These are phyloP conservation scores for Corythaixoides concolor DNA, from an alignment of 2,113 vertebrate species.

Conservation along the genomic window DNA sequence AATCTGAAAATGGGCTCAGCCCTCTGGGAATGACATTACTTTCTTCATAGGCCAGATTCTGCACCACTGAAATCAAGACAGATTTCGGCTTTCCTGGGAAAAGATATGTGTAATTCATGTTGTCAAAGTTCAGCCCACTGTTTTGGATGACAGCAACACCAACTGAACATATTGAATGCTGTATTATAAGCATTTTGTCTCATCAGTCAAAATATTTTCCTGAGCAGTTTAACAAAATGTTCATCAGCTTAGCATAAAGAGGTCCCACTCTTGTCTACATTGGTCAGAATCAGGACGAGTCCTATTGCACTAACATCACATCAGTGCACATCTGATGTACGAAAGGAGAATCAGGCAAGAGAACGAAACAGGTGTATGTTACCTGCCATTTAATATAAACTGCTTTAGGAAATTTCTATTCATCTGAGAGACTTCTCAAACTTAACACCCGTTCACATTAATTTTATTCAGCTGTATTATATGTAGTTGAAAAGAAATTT, in stretches of 20 bases:
- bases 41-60: neutral
- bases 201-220: conserved; percentile 34
- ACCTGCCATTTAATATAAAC: conserved; percentile 19
- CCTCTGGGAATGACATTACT: neutral
- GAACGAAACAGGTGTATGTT: conserved; percentile 17
- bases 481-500: neutral
- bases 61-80: neutral
- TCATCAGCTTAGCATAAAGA: neutral
- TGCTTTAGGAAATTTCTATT: conserved; percentile 44
- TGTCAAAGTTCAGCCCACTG: neutral
- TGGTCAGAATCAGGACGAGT: neutral
- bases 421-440: conserved; percentile 12
- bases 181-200: neutral
- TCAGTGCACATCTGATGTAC: accelerated
- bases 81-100: neutral
- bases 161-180: neutral
- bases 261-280: neutral
- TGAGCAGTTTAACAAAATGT: conserved; percentile 20
- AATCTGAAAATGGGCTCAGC: conserved; percentile 15
- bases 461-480: conserved; percentile 46
- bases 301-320: neutral
- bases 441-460: conserved; percentile 36
- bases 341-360: neutral
- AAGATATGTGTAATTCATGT: neutral
- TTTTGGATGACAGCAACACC: neutral